phyloP scores from a whole-genome alignment of 2,888 invertebrate species.

The Drosophila quasianomalipes region DNA sequence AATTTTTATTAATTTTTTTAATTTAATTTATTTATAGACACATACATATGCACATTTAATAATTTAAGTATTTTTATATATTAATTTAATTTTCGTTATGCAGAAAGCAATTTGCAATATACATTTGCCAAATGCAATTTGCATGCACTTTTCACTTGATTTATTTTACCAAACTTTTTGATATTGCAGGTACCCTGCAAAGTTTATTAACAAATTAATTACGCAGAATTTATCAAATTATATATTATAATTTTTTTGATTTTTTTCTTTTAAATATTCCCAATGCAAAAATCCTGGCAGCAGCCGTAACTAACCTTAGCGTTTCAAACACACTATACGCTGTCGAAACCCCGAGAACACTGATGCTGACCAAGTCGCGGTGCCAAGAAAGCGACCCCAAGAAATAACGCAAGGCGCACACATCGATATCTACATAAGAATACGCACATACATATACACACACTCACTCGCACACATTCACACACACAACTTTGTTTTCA shows the following conservation, averaged over 20 bases:
- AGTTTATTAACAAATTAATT: slow-evolving; percentile 8
- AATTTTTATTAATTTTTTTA: slow-evolving; percentile 19
- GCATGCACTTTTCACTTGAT: slow-evolving; percentile 68
- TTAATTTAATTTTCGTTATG: slow-evolving; percentile 18
- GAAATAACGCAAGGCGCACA: slow-evolving; percentile 63
- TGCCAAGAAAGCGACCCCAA: slow-evolving; percentile 84
- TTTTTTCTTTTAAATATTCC: slow-evolving; percentile 40
- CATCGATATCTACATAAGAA: slow-evolving; percentile 29
- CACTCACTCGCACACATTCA: slow-evolving; percentile 7
- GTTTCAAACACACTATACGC: slow-evolving; percentile 86
- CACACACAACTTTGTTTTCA: slow-evolving; percentile 53
- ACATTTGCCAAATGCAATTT: slow-evolving; percentile 37
- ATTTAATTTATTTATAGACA: slow-evolving; percentile 46
- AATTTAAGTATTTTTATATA: slow-evolving; percentile 14
- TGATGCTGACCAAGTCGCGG: slow-evolving; percentile 85
- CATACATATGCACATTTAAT: slow-evolving; percentile 63
- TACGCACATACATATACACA: slow-evolving; percentile 30
- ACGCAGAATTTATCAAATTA: slow-evolving; percentile 10
- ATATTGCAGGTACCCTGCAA: not conserved
- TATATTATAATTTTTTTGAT: slow-evolving; percentile 11
- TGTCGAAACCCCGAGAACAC: slow-evolving; percentile 86
- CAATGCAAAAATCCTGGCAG: slow-evolving; percentile 69
- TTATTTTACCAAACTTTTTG: slow-evolving; percentile 16
- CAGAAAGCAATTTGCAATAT: slow-evolving; percentile 18
- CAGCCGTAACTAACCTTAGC: slow-evolving; percentile 85